These are phyloP conservation scores for Chaetoderma sp. DNA, from an alignment of 2,888 invertebrate species.

Conservation along the genomic window DNA sequence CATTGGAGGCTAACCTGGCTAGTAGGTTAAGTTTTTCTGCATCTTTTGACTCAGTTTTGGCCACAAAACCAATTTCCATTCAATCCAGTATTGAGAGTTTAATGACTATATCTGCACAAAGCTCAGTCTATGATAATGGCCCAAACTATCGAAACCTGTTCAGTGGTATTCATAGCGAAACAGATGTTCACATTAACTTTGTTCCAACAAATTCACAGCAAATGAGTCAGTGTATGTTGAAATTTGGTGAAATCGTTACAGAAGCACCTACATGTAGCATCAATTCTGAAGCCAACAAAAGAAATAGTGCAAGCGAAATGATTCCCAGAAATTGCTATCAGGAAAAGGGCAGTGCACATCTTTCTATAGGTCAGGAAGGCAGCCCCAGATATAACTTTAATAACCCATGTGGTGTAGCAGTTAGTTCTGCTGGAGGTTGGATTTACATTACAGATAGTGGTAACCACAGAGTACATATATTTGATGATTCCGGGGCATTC, in stretches of 20 bases:
- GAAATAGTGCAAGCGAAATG: conserved; percentile 49
- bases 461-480: conserved; percentile 94
- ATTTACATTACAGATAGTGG: conserved; percentile 98
- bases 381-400: conserved; percentile 98
- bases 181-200: too few species aligned
- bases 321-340: conserved; percentile 58
- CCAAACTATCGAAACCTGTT: too few species aligned
- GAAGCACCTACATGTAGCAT: too few species aligned
- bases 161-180: too few species aligned
- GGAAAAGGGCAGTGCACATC: conserved; percentile 52
- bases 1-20: conserved; percentile 92
- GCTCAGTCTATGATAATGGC: too few species aligned
- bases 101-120: too few species aligned
- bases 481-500: conserved; percentile 92
- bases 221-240: too few species aligned
- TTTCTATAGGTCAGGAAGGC: conserved; percentile 92
- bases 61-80: too few species aligned
- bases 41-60: conserved; percentile 52
- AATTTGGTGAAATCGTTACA: too few species aligned
- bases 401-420: conserved; percentile 97
- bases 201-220: too few species aligned
- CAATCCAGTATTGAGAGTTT: too few species aligned
- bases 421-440: conserved; percentile 89
- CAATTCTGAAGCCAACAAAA: conserved; percentile 30
- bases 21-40: conserved; percentile 98